These are phyloP conservation scores for Heliconius sara DNA, from an alignment of 2,888 invertebrate species.

Conservation along the genomic window DNA sequence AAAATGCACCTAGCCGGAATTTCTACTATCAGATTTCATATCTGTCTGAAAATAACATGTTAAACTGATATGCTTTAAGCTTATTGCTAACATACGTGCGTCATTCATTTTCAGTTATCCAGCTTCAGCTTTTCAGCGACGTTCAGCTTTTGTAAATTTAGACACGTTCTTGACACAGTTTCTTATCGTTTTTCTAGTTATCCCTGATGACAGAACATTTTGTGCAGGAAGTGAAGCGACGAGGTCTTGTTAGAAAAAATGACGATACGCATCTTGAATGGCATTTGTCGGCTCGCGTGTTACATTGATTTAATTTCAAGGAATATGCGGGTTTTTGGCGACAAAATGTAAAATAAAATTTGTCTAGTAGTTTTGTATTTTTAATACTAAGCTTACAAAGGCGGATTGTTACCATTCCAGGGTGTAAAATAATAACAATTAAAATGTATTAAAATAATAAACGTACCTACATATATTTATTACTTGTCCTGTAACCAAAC, in stretches of 20 bases:
- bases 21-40: constrained; percentile 23
- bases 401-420: too few relatives aligned
- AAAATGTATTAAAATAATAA: neutral
- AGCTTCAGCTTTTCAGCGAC: constrained; percentile 28
- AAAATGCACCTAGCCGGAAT: neutral
- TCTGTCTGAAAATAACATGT: constrained; percentile 24
- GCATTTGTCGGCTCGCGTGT: constrained; percentile 32
- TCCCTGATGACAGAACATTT: constrained; percentile 52
- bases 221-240: constrained; percentile 54
- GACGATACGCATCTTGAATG: constrained; percentile 44
- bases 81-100: constrained; percentile 37
- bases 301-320: constrained; percentile 31
- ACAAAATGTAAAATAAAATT: neutral
- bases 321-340: constrained; percentile 37
- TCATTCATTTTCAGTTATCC: constrained; percentile 46
- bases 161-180: constrained; percentile 66
- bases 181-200: constrained; percentile 56
- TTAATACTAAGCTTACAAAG: too few relatives aligned
- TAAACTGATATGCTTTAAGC: constrained; percentile 43
- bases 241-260: constrained; percentile 47
- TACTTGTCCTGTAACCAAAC: too few relatives aligned
- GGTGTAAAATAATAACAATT: neutral
- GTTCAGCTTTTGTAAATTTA: constrained; percentile 51
- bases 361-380: neutral
- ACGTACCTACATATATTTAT: neutral